Evolutionary conservation across 2,888 invertebrate genomes (phyloP).

Genomic region (Theodoxus fluviatilis): DNA sequence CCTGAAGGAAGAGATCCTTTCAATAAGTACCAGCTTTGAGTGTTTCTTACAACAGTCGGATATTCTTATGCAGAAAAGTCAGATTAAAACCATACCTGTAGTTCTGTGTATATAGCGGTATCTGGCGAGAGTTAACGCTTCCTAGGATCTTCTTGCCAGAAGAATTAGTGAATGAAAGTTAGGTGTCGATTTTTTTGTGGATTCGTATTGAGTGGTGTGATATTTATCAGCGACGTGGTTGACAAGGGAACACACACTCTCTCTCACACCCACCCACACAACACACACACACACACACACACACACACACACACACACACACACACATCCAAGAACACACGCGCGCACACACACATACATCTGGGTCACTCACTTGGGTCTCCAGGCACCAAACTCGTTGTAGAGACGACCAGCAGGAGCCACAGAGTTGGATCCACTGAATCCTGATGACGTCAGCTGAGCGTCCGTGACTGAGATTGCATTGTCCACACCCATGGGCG

Average conservation of each 20-base stretch:
- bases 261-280: conserved; percentile 15
- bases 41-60: no score
- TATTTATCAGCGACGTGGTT: no score
- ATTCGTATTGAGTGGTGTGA: no score
- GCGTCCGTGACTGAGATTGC: conserved; percentile 38
- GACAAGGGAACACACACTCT: background rate
- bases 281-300: conserved; percentile 15
- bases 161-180: no score
- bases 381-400: conserved; percentile 34
- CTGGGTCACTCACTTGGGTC: conserved; percentile 32
- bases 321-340: background rate
- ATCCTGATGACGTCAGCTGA: conserved; percentile 47
- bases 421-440: conserved; percentile 11
- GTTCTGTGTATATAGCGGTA: no score
- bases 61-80: no score
- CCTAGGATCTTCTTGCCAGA: no score
- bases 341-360: background rate
- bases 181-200: no score
- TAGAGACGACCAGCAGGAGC: conserved; percentile 33
- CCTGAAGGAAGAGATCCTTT: no score
- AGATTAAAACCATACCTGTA: no score
- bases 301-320: conserved; percentile 9
- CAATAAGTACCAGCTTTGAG: no score
- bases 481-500: conserved; percentile 50
- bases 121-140: no score